Evolutionary conservation across 2,888 invertebrate species (phyloP).

Genomic region (Hydriomena furcata): DNA sequence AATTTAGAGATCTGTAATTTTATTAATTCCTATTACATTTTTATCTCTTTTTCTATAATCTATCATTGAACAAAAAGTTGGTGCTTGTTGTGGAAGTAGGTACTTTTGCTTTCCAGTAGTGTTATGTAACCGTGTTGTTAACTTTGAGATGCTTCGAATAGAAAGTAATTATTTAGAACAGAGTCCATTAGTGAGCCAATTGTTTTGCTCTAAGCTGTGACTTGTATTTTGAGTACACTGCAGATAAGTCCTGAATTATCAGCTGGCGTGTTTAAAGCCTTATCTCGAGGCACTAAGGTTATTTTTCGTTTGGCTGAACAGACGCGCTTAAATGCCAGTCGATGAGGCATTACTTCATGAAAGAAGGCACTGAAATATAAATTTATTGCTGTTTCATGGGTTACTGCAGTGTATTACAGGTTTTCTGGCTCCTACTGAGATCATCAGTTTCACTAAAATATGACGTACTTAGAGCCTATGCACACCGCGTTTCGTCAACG

Average conservation of each 20-base stretch:
- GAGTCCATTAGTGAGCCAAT: neutral
- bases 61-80: no score
- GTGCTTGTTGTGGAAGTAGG: no score
- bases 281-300: slow-evolving; percentile 1
- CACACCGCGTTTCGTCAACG: no score
- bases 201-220: neutral
- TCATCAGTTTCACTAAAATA: no score
- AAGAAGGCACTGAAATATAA: slow-evolving; percentile 16
- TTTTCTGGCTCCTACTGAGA: neutral
- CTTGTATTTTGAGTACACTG: neutral
- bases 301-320: slow-evolving; percentile 4
- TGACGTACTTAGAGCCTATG: no score
- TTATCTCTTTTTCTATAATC: no score
- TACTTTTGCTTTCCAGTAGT: no score
- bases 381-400: slow-evolving; percentile 39
- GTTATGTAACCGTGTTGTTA: no score
- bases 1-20: no score
- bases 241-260: slow-evolving; percentile 3
- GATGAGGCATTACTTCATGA: slow-evolving; percentile 11
- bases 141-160: neutral
- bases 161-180: no score
- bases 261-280: neutral
- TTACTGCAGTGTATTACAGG: slow-evolving; percentile 4
- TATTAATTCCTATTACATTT: no score
- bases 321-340: slow-evolving; percentile 12